Conservation (phyloP, 1,140 invertebrate genomes). For the Penaeus indicus region DNA sequence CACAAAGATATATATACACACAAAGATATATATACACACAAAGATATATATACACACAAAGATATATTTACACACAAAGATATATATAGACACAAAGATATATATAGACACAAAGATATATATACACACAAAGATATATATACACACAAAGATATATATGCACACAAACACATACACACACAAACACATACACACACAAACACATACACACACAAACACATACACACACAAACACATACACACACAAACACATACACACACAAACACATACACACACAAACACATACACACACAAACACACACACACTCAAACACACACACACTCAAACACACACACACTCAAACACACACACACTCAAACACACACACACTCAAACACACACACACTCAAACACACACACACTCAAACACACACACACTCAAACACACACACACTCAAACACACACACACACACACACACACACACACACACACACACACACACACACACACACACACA, state of each 20-base stretch:
- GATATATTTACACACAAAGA: not conserved
- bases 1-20: not conserved
- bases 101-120: not conserved
- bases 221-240: not conserved
- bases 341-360: not conserved
- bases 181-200: not conserved
- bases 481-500: not conserved
- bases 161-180: not conserved
- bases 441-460: not conserved
- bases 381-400: not conserved
- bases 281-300: not conserved
- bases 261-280: not conserved
- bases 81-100: not conserved
- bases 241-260: not conserved
- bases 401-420: not conserved
- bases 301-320: not conserved
- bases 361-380: not conserved
- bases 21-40: not conserved
- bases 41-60: not conserved
- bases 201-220: not conserved
- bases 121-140: not conserved
- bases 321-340: not conserved
- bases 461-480: not conserved
- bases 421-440: not conserved
- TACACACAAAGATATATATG: not conserved